These are phyloP conservation scores for Xestia xanthographa DNA, from an alignment of 2,888 invertebrate genomes.

Conservation along the genomic window DNA sequence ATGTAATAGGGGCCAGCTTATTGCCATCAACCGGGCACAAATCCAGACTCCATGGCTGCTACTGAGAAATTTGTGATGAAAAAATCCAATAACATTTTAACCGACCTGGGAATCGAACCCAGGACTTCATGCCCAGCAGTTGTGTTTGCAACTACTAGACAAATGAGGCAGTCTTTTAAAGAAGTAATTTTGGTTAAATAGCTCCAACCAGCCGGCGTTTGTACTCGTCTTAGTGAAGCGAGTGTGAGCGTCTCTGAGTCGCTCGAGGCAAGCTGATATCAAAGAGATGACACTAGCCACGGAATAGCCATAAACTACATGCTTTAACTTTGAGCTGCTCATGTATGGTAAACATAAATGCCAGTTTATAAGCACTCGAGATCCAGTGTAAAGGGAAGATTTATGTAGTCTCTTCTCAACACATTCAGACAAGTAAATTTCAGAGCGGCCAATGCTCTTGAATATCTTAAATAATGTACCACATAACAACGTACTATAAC, in stretches of 20 bases:
- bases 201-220: not conserved
- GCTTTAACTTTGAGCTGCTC: conserved; percentile 3
- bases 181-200: not conserved
- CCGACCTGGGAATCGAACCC: no score
- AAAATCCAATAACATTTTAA: no score
- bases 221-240: not conserved
- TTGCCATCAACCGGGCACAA: no score
- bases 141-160: no score
- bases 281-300: conserved; percentile 1
- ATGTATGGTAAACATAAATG: not conserved
- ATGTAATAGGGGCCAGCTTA: no score
- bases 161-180: no score
- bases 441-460: not conserved
- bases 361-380: not conserved
- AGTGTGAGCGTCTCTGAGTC: not conserved
- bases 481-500: no score
- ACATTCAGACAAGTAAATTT: not conserved
- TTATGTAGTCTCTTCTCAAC: not conserved
- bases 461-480: conserved; percentile 25
- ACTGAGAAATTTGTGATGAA: no score
- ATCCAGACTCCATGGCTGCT: no score
- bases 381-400: not conserved
- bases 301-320: no score
- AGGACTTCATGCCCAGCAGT: no score
- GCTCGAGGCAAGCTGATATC: conserved; percentile 20